Base-by-base conservation (phyloP, 2,113 vertebrate species). In the Microtus pennsylvanicus region DNA sequence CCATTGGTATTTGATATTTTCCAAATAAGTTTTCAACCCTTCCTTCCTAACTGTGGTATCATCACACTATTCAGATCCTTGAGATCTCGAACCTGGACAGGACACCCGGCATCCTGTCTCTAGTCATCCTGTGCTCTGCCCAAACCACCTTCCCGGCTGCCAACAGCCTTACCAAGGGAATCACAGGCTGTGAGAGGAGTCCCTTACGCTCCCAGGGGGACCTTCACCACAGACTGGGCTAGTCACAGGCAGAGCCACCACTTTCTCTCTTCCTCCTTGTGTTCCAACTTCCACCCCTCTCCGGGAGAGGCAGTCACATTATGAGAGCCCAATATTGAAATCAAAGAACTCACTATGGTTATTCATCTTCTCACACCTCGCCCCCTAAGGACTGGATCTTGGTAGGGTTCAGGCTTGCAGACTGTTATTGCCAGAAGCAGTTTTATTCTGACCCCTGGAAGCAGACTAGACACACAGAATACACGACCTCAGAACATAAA, bases 231-330 rank as follows among this genome's bases (percentile, higher is more conserved):
- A 72, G 21, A 58, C 3, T 1, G 19, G 35, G 26, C 22, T 63
- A 10, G 3, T 47, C 13, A 5, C 0, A 21, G 16, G 5, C 55
- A 33, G 5, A 30, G 28, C 50, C 35, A 0, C 19, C 7, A 0
- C 19, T 80, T 91, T 38, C 17, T 76, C n/a, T 85, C 47, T 77
- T 65, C 47, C 1, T 47, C 11, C 9, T 17, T 81, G 30, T 42
- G 86, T 91, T 24, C 19, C 24, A 96, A 3, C 35, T 52, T 75
- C 83, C 85, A 8, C 7, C 2, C 8, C 11, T 4, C 11, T 74
- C 21, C 9, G 28, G 10, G 5, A 45, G 63, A 86, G 28, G 65
- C 22, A 6, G 17, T 35, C 65, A 61, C 38, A 81, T 33, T 35
- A 55, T 77, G 58, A 55, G 74, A 28, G n/a, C 35, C 52, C 28